A percentile compares a stretch with the other conserved stretches of the same genome.
Conservation (phyloP, 2,888 invertebrate species). For the Sinhomidia bicolor region DNA sequence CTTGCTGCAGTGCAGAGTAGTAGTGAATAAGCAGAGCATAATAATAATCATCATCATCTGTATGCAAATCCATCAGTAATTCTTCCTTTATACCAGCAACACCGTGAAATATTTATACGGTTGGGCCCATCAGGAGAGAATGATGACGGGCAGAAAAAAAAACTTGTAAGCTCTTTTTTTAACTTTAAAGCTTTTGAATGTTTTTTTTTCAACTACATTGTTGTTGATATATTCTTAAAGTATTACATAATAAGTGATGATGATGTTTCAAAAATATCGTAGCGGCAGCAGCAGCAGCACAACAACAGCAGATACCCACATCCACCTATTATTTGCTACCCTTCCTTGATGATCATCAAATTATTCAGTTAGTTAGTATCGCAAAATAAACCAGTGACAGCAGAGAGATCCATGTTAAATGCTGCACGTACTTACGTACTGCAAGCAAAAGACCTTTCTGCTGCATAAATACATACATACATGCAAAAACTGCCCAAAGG, state of each 20-base stretch:
- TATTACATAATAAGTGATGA: background rate
- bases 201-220: background rate
- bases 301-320: background rate
- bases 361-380: background rate
- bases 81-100: background rate
- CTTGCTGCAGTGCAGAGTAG: too few relatives aligned
- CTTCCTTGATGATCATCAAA: background rate
- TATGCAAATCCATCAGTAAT: constrained; percentile 25
- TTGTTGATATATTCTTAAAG: background rate
- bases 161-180: background rate
- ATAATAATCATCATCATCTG: constrained; percentile 29
- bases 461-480: too few relatives aligned
- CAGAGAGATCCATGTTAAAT: background rate
- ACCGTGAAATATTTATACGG: constrained; percentile 20
- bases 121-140: background rate
- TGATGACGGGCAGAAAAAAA: background rate
- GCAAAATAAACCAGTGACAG: background rate
- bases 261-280: background rate
- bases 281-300: too few relatives aligned
- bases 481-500: background rate
- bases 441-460: too few relatives aligned
- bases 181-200: background rate
- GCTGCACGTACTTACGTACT: too few relatives aligned
- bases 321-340: background rate
- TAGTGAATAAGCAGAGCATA: constrained; percentile 49